Conservation (phyloP, 2,888 invertebrate species). For the Orthosia incerta region DNA sequence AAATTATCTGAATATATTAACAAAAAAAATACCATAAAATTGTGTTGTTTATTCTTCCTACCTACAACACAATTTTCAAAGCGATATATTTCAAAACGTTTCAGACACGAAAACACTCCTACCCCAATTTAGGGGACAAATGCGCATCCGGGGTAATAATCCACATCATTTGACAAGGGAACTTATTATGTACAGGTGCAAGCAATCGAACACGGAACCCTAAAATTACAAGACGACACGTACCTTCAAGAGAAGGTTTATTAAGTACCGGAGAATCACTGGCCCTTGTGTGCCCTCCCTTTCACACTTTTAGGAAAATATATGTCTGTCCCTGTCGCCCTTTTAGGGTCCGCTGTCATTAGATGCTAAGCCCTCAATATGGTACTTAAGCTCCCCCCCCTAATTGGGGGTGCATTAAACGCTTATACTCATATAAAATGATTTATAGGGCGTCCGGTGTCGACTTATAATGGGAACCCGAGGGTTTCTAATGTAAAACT, state of each 20-base stretch:
- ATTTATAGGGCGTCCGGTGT: constrained; percentile 76
- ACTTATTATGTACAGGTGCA: constrained; percentile 63
- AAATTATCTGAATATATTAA: no score
- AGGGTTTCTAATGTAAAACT: constrained; percentile 53
- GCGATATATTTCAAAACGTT: constrained; percentile 10
- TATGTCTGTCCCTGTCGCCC: constrained; percentile 40
- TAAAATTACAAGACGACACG: constrained; percentile 55
- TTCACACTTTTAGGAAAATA: constrained; percentile 8
- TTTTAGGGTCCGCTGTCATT: constrained; percentile 60
- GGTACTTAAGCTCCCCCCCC: constrained; percentile 72
- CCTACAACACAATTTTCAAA: not conserved
- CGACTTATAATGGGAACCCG: constrained; percentile 61
- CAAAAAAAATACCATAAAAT: no score
- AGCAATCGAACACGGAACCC: constrained; percentile 54
- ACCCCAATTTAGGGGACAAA: constrained; percentile 48
- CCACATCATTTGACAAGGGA: constrained; percentile 63
- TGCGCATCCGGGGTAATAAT: constrained; percentile 50
- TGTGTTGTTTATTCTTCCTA: not conserved
- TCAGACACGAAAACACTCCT: constrained; percentile 10
- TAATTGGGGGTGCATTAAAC: constrained; percentile 84
- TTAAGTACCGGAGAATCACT: constrained; percentile 60
- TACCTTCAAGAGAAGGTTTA: constrained; percentile 57
- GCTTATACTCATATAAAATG: constrained; percentile 83
- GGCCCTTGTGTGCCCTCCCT: constrained; percentile 31
- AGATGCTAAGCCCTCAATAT: constrained; percentile 72